Evolutionary conservation across 1,140 invertebrate species (phyloP).

Genomic region (Lithobius niger): DNA sequence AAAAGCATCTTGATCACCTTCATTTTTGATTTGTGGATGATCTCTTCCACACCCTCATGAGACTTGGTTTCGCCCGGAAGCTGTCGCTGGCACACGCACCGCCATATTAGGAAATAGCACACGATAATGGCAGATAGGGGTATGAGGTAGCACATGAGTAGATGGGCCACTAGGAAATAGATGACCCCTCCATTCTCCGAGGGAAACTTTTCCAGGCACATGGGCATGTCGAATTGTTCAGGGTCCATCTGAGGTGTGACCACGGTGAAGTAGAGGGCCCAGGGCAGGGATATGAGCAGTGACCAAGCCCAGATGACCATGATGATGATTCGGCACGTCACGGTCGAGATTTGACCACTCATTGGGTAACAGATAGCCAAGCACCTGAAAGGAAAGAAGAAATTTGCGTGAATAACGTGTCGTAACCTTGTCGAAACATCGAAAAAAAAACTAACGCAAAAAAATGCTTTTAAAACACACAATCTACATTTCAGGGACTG

Average conservation of each 20-base stretch:
- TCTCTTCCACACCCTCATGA: constrained; percentile 25
- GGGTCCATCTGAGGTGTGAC: constrained; percentile 11
- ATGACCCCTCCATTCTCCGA: background rate
- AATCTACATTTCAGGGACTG: too few relatives aligned
- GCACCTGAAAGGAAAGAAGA: constrained; percentile 26
- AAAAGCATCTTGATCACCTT: constrained; percentile 89
- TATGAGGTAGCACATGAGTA: constrained; percentile 78
- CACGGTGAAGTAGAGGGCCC: constrained; percentile 41
- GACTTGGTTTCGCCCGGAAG: constrained; percentile 30
- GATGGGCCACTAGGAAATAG: constrained; percentile 79
- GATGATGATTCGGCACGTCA: constrained; percentile 34
- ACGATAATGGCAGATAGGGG: constrained; percentile 79
- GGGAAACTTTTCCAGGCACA: constrained; percentile 21
- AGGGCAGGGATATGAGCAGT: constrained; percentile 40
- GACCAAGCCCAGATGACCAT: constrained; percentile 41
- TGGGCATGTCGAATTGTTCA: constrained; percentile 7
- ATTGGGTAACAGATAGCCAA: constrained; percentile 44
- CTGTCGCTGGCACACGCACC: constrained; percentile 32
- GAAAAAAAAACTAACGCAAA: too few relatives aligned
- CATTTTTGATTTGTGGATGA: constrained; percentile 32
- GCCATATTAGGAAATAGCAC: constrained; percentile 84
- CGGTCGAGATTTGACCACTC: constrained; percentile 38
- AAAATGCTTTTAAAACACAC: too few relatives aligned
- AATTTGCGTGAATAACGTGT: too few relatives aligned
- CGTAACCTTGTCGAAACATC: too few relatives aligned